phyloP scores from a whole-genome alignment of 2,888 invertebrate species.

The Poecilus cupreus region DNA sequence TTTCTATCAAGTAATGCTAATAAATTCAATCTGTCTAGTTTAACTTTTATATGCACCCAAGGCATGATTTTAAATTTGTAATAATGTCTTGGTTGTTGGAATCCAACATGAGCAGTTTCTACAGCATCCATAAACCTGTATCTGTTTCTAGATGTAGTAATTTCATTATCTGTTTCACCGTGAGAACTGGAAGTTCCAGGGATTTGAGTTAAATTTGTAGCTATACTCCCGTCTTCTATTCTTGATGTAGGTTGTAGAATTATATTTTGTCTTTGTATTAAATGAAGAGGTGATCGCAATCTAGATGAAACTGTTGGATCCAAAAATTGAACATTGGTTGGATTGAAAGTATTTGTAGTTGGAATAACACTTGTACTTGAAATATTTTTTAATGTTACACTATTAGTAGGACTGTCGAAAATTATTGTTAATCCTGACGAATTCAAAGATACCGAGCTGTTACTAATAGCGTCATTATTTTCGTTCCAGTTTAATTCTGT shows the following conservation, averaged over 20 bases:
- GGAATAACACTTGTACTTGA: conserved; percentile 42
- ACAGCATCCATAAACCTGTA: conserved; percentile 77
- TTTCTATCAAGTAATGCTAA: conserved; percentile 96
- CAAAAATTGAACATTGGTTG: conserved; percentile 37
- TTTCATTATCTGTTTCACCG: conserved; percentile 76
- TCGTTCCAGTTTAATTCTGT: conserved; percentile 67
- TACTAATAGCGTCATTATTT: conserved; percentile 72
- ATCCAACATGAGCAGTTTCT: conserved; percentile 57
- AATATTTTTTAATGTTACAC: conserved; percentile 49
- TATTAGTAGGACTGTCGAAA: conserved; percentile 70
- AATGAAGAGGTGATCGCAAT: conserved; percentile 56
- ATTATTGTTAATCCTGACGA: conserved; percentile 71
- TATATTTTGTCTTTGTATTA: conserved; percentile 66
- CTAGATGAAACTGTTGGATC: conserved; percentile 36
- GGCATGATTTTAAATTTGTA: conserved; percentile 86
- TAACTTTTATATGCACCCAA: conserved; percentile 82
- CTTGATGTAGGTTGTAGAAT: conserved; percentile 34
- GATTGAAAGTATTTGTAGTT: conserved; percentile 32
- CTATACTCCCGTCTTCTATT: conserved; percentile 67
- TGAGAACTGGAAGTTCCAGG: conserved; percentile 75
- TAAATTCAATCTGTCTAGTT: conserved; percentile 93
- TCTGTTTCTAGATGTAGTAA: conserved; percentile 75
- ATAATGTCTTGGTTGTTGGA: conserved; percentile 74
- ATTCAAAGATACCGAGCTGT: conserved; percentile 74
- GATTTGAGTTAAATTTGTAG: conserved; percentile 61